Conservation (phyloP, 1,140 invertebrate genomes). For the Ruditapes philippinarum region DNA sequence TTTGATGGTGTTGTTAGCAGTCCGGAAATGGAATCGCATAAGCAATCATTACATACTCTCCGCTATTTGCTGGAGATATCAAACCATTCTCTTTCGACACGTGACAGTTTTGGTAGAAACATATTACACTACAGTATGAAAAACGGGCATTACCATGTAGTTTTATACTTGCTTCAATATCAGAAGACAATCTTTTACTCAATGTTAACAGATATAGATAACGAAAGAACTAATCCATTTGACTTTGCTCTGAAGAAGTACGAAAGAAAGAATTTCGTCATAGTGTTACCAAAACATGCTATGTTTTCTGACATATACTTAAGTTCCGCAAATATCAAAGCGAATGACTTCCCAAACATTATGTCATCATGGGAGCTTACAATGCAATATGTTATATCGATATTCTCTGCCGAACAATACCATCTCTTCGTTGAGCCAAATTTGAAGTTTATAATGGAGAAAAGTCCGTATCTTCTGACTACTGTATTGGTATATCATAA, state of each 20-base stretch:
- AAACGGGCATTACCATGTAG: not conserved
- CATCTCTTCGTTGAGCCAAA: not conserved
- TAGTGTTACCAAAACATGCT: not conserved
- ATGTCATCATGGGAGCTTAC: conserved; percentile 22
- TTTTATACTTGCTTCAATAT: not conserved
- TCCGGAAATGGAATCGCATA: not conserved
- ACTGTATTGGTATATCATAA: not conserved
- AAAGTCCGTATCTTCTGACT: not conserved
- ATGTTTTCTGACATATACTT: not conserved
- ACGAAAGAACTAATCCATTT: not conserved
- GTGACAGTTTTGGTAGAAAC: conserved; percentile 5
- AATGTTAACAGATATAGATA: not conserved
- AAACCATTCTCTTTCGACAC: not conserved
- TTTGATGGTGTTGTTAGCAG: not conserved
- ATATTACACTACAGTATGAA: conserved; percentile 8
- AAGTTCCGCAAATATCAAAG: not conserved
- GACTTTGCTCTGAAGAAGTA: not conserved
- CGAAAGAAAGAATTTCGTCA: not conserved
- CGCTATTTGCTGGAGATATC: not conserved
- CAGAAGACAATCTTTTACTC: not conserved
- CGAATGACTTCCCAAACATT: not conserved
- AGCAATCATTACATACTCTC: not conserved
- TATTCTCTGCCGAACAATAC: not conserved
- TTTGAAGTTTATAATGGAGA: not conserved
- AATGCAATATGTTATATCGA: not conserved